Base-by-base conservation (phyloP, 2,113 vertebrate genomes). In the Morone chrysops region DNA sequence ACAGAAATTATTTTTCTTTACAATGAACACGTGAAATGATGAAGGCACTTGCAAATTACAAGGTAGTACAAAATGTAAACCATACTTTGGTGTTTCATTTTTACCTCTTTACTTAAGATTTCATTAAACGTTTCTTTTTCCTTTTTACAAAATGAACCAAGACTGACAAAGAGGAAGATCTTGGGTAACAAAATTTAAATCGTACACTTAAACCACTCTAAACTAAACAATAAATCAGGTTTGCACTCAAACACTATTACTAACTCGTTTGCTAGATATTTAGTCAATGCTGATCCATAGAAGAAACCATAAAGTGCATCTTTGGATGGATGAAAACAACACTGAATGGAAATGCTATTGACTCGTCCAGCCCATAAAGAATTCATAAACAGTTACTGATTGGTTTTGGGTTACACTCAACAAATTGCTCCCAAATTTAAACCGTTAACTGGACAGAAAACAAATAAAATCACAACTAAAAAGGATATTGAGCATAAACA, bases 261-360 rank as follows among this genome's bases (percentile, higher is more conserved):
- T 16, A 76, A 57, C 43, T 62, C 75, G 69, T 85, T 74, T 62
- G 67, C 14, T 48, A 43, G 31, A 77, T 63, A 82, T 72, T 54
- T 71, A 66, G 77, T 75, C 66, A 71, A 77, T 20, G 41, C 70
- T 62, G 67, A 87, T 77, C 71, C 57, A 56, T 45, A 73, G 56
- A 78, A 47, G 72, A 80, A 92, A 78, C 86, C 88, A 82, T 89
- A 94, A 93, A 94, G 91, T 94, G 89, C 92, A 92, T 94, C 78
- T 91, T 87, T 85, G 80, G 71, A 87, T 82, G 68, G 84, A 88
- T 70, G 60, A 61, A 80, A 74, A 81, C 66, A 89, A 90, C 88
- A 91, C 76, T 91, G 82, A 82, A 86, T 82, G 80, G 70, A 87
- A 86, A 87, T 70, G 76, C 11, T 78, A 68, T 20, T 0, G 36